Conservation (phyloP, 2,888 invertebrate genomes). For the Eutolmus rufibarbis region DNA sequence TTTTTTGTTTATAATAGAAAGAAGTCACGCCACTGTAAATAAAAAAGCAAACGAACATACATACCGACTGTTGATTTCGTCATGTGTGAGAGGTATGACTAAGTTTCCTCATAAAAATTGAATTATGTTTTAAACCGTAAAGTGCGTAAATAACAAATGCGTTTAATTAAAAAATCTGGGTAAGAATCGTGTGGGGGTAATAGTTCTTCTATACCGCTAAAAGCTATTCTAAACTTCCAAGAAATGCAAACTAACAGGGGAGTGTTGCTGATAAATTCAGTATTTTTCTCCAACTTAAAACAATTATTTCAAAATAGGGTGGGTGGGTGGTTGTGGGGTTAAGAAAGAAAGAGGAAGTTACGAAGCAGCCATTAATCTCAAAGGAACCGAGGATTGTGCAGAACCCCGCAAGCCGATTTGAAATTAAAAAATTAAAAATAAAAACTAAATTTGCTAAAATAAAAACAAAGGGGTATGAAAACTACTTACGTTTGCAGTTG, state of each 20-base stretch:
- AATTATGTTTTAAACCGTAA: not conserved
- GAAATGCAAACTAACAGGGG: not conserved
- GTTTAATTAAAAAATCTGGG: not conserved
- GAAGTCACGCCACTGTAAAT: not conserved
- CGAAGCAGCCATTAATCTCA: not conserved
- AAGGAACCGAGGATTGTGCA: not conserved
- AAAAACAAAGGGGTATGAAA: not conserved
- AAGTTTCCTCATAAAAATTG: not conserved
- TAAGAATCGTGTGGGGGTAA: not conserved
- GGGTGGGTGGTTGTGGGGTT: not conserved
- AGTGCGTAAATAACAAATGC: not conserved
- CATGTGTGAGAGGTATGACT: not conserved
- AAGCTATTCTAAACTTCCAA: not conserved
- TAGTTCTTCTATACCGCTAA: not conserved
- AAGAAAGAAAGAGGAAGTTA: not conserved
- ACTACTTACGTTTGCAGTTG: constrained; percentile 64
- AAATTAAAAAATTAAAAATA: not conserved
- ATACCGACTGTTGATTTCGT: not conserved
- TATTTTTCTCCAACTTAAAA: not conserved
- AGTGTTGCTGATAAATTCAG: not conserved
- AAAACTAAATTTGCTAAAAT: not conserved
- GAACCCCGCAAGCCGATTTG: not conserved
- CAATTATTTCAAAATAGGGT: not conserved
- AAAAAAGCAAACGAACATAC: not conserved
- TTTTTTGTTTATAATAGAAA: not conserved